A percentile compares a stretch with the other conserved stretches of the same genome.
These are phyloP conservation scores for Cyclargus thomasi DNA, from an alignment of 1,140 invertebrate genomes.

Conservation along the genomic window DNA sequence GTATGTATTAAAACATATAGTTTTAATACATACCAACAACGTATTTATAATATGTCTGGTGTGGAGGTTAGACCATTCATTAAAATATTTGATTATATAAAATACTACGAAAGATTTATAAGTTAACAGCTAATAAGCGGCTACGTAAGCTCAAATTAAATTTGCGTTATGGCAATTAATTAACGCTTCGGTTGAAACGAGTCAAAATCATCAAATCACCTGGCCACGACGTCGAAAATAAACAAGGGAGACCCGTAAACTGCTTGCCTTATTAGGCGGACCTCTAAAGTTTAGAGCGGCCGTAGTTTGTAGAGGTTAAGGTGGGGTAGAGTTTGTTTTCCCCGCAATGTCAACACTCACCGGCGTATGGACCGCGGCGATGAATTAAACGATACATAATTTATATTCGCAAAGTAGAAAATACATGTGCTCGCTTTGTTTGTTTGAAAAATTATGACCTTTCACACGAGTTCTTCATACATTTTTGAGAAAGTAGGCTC, in stretches of 20 bases:
- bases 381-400: conserved; percentile 25
- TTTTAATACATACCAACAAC: no score
- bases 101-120: not conserved
- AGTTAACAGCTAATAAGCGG: not conserved
- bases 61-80: not conserved
- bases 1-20: no score
- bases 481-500: not conserved
- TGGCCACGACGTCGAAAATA: conserved; percentile 58
- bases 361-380: conserved; percentile 20
- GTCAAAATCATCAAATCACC: conserved; percentile 73
- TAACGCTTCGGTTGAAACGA: conserved; percentile 39
- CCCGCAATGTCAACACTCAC: conserved; percentile 48
- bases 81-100: not conserved
- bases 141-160: conserved; percentile 7
- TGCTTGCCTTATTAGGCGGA: conserved; percentile 66
- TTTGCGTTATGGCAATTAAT: conserved; percentile 6
- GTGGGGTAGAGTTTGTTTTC: conserved; percentile 64
- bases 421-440: conserved; percentile 3
- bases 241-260: conserved; percentile 66
- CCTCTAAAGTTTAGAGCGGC: conserved; percentile 68
- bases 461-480: not conserved
- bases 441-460: not conserved
- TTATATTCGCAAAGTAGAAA: conserved; percentile 8
- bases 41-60: no score
- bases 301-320: conserved; percentile 66